A percentile compares a stretch with the other conserved stretches of the same genome.
Evolutionary conservation across 2,113 vertebrate species (phyloP).

Genomic region (Lethenteron camtschaticum): DNA sequence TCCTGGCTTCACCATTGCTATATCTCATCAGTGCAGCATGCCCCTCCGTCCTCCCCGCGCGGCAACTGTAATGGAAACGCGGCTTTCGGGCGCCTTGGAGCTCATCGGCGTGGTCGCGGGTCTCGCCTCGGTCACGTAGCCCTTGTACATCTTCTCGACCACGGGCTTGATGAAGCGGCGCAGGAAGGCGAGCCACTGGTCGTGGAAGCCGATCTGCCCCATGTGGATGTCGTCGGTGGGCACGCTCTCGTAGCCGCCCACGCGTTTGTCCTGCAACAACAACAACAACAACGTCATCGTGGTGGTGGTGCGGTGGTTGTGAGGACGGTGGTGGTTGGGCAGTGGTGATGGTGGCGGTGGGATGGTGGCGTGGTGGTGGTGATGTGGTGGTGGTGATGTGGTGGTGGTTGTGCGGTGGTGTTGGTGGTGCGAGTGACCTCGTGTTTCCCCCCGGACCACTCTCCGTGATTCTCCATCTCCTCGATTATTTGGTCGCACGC

Average conservation of each 20-base stretch:
- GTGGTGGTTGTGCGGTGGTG: not conserved
- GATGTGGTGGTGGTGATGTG: not conserved
- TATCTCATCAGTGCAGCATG: no score
- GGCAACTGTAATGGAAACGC: no score
- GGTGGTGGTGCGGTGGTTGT: not conserved
- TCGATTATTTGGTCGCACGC: conserved; percentile 40
- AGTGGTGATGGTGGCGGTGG: not conserved
- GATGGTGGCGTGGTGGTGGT: not conserved
- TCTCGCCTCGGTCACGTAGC: conserved; percentile 73
- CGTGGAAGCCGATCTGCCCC: conserved; percentile 64
- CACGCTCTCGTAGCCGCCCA: conserved; percentile 93
- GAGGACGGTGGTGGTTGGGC: not conserved
- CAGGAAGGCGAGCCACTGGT: conserved; percentile 79
- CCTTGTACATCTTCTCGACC: conserved; percentile 76
- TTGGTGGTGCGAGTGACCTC: conserved; percentile 14
- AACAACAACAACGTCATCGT: not conserved
- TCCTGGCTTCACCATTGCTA: no score
- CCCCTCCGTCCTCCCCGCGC: no score
- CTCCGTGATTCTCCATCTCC: conserved; percentile 34
- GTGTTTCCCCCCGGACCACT: conserved; percentile 44
- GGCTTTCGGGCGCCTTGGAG: no score
- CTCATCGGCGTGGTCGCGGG: no score
- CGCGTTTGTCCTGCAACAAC: conserved; percentile 43
- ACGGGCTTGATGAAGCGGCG: conserved; percentile 63
- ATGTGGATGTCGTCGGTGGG: conserved; percentile 94